These are phyloP conservation scores for Zaprionus camerounensis DNA, from an alignment of 1,140 invertebrate species.

Conservation along the genomic window DNA sequence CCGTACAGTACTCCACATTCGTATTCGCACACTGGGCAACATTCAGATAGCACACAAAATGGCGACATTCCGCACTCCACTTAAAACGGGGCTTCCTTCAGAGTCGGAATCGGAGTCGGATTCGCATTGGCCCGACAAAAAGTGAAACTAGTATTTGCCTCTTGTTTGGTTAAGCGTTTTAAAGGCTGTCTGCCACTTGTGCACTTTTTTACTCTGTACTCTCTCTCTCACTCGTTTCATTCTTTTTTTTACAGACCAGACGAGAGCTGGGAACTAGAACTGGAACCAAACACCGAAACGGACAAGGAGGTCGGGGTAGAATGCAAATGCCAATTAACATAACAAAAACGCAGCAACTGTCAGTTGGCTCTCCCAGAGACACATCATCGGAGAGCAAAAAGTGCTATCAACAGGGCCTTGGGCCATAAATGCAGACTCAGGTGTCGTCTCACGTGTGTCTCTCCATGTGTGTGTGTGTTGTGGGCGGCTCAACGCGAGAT, in stretches of 20 bases:
- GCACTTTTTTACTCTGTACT: background rate
- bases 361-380: constrained; percentile 6
- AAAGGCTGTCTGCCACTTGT: constrained; percentile 63
- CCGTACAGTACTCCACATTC: constrained; percentile 13
- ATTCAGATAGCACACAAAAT: constrained; percentile 61
- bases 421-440: constrained; percentile 75
- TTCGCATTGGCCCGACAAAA: constrained; percentile 52
- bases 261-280: constrained; percentile 31
- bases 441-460: constrained; percentile 63
- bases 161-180: constrained; percentile 80
- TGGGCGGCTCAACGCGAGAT: constrained; percentile 54
- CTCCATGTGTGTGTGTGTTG: background rate
- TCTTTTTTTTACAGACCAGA: constrained; percentile 8
- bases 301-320: constrained; percentile 10
- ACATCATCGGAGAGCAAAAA: constrained; percentile 15
- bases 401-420: constrained; percentile 38
- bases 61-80: constrained; percentile 73
- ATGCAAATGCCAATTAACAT: constrained; percentile 78
- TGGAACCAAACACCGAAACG: constrained; percentile 10
- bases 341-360: constrained; percentile 58
- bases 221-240: background rate
- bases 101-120: constrained; percentile 18
- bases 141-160: constrained; percentile 75
- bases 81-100: constrained; percentile 54
- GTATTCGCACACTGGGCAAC: constrained; percentile 20